phyloP scores from a whole-genome alignment of 2,113 vertebrate species.

The Oriolus oriolus region DNA sequence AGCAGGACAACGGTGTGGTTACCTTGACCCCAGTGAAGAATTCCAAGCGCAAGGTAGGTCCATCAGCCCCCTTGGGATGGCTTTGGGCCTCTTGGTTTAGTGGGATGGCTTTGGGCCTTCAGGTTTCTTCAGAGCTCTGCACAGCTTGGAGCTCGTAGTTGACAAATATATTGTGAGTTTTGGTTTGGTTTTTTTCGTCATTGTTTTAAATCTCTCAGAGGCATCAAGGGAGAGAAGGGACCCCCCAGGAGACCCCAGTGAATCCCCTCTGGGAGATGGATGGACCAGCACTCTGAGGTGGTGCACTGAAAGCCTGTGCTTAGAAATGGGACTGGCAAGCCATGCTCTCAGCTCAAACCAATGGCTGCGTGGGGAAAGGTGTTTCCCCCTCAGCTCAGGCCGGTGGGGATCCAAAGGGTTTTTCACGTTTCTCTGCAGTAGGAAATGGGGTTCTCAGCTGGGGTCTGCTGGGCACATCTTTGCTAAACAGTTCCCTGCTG shows the following conservation, averaged over 20 bases:
- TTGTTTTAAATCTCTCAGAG: slow-evolving; percentile 46
- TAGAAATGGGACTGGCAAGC: not conserved
- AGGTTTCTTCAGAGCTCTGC: slow-evolving; percentile 10
- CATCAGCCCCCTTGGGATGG: not conserved
- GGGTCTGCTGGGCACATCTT: slow-evolving; percentile 3
- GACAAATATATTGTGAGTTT: not conserved
- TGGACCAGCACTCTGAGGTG: not conserved
- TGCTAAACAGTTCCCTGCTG: not conserved
- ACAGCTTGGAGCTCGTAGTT: not conserved
- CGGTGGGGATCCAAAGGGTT: not conserved
- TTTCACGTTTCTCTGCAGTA: not conserved
- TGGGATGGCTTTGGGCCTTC: not conserved
- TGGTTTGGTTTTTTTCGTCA: not conserved
- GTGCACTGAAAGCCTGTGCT: not conserved
- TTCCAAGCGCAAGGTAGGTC: slow-evolving; percentile 50
- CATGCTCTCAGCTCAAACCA: not conserved
- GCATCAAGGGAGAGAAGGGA: not conserved
- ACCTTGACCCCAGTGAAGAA: slow-evolving; percentile 40
- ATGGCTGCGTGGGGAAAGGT: slow-evolving; percentile 10
- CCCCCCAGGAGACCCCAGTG: not conserved
- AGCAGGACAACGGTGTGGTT: not conserved
- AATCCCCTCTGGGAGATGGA: not conserved
- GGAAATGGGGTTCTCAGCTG: not conserved
- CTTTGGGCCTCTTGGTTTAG: not conserved
- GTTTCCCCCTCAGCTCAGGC: slow-evolving; percentile 21